Base-by-base conservation (phyloP, 2,113 vertebrate species). In the Butorides virescens region DNA sequence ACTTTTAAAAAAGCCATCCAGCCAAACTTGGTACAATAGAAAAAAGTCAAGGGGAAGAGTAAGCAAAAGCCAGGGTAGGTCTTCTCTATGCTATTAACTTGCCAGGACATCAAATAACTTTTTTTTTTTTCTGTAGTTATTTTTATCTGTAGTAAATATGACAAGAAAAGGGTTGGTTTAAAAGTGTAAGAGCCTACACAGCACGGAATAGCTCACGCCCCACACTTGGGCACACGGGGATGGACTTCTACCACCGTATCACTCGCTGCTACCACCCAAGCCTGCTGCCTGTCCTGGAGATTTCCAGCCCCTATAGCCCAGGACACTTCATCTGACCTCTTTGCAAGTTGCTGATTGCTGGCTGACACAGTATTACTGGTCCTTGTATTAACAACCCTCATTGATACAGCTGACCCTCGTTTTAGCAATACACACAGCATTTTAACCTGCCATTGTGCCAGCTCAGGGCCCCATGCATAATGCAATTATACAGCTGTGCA, bases 401-500 rank as follows among this genome's bases (percentile, higher is more conserved):
- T 6, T 84, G 90, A 94, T 94, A 80, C 66, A 96, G 83, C 91
- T 90, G 91, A 94, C 86, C 92, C 73, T 67, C 39, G 30, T 94
- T 95, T 89, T 68, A 92, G 77, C 92, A 94, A 90, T 62, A 86
- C 75, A 62, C 58, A 65, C 86, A 92, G 82, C 26, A 20, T 67
- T 93, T 94, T 79, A 95, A 88, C 92, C 74, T 93, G 92, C 89
- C 81, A 86, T 94, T 95, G 91, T 96, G 81, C 81, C 89, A 79
- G 92, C 88, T 67, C 95, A 91, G 67, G 89, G 74, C 92, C 86
- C 92, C 44, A 2, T 87, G 74, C 37, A 49, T 96, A 95, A 97
- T 39, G 67, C 36, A 96, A 94, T 97, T 95, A 95, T 95, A 61
- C 86, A 95, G 90, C 92, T 96, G 97, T 85, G 88, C 93, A 91